These are phyloP conservation scores for Popillia japonica DNA, from an alignment of 1,140 invertebrate species.

Conservation along the genomic window DNA sequence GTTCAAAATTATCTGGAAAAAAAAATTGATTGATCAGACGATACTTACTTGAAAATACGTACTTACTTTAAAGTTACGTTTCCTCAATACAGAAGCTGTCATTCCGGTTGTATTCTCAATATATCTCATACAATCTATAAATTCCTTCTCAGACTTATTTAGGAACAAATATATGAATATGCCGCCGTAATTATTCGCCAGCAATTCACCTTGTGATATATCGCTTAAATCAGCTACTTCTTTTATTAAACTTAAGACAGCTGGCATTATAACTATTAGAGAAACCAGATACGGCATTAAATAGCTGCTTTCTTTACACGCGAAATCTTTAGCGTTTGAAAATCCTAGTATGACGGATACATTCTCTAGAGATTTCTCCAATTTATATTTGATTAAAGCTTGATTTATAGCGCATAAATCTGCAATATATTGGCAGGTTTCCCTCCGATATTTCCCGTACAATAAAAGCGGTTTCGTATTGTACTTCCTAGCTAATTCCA, in stretches of 20 bases:
- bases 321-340: constrained; percentile 66
- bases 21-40: not conserved
- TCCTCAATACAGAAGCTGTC: constrained; percentile 64
- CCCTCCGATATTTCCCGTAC: constrained; percentile 73
- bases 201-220: constrained; percentile 66
- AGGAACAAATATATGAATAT: constrained; percentile 73
- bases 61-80: constrained; percentile 63
- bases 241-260: constrained; percentile 65
- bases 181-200: constrained; percentile 69
- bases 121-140: constrained; percentile 66
- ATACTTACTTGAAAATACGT: not conserved
- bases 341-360: constrained; percentile 68
- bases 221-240: constrained; percentile 68
- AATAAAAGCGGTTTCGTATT: constrained; percentile 67
- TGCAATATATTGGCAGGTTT: constrained; percentile 68
- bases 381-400: constrained; percentile 58
- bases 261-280: constrained; percentile 63
- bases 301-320: constrained; percentile 67
- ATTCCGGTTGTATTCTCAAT: constrained; percentile 66
- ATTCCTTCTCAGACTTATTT: constrained; percentile 65
- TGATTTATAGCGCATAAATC: constrained; percentile 63
- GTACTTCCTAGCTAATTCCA: constrained; percentile 67
- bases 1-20: constrained; percentile 64
- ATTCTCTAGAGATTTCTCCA: constrained; percentile 63
- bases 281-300: constrained; percentile 69